phyloP scores from a whole-genome alignment of 2,888 invertebrate species.

The Rotaria socialis region DNA sequence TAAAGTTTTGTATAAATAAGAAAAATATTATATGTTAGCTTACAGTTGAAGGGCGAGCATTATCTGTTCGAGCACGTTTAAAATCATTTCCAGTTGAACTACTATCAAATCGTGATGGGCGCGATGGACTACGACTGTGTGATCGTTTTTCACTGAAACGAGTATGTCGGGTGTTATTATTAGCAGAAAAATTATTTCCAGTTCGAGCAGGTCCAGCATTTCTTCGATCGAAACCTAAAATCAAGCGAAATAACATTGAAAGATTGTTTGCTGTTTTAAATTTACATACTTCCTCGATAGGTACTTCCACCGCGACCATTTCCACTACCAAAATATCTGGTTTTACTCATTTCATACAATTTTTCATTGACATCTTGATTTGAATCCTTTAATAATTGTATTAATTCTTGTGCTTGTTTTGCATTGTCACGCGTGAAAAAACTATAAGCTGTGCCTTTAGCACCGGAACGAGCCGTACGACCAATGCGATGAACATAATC shows the following conservation, averaged over 20 bases:
- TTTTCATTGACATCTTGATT: slow-evolving; percentile 36
- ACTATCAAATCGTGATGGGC: neutral
- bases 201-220: neutral
- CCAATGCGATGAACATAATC: slow-evolving; percentile 97
- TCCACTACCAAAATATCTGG: neutral
- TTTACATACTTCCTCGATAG: neutral
- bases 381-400: slow-evolving; percentile 84
- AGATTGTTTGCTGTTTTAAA: neutral
- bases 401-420: slow-evolving; percentile 82
- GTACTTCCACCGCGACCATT: neutral
- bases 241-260: neutral
- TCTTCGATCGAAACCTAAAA: slow-evolving; percentile 10
- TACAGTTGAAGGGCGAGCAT: neutral
- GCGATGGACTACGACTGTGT: neutral
- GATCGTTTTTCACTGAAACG: slow-evolving; percentile 1
- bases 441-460: slow-evolving; percentile 88
- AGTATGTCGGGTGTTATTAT: neutral
- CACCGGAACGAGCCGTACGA: slow-evolving; percentile 84
- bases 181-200: neutral
- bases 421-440: slow-evolving; percentile 87
- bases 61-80: neutral
- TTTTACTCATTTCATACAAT: neutral
- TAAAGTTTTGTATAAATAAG: neutral
- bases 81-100: neutral
- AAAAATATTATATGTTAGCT: neutral